These are phyloP conservation scores for Meloidogyne exigua DNA, from an alignment of 1,140 invertebrate genomes.

Conservation along the genomic window DNA sequence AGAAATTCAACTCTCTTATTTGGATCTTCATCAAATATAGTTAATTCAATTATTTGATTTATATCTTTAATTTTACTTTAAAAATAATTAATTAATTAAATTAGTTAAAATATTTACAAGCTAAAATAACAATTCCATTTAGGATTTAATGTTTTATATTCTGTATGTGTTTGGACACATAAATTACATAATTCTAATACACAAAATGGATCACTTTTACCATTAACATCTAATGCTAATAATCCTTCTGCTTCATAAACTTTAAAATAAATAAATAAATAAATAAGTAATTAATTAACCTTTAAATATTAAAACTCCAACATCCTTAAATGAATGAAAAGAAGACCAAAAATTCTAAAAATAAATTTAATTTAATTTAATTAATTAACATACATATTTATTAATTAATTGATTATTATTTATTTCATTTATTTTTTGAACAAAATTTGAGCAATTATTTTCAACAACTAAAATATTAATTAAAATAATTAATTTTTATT, in stretches of 20 bases:
- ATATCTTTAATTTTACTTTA: conserved; percentile 91
- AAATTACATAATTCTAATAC: conserved; percentile 91
- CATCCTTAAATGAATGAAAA: conserved; percentile 74
- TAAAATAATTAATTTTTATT: no score
- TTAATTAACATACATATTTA: no score
- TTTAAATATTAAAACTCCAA: conserved; percentile 84
- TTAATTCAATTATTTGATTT: conserved; percentile 90
- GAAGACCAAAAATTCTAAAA: conserved; percentile 21
- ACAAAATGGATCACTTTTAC: conserved; percentile 88
- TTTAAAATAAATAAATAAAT: conserved; percentile 30
- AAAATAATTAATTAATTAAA: not conserved
- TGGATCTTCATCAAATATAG: conserved; percentile 94
- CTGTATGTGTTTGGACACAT: conserved; percentile 91
- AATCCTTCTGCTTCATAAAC: conserved; percentile 83
- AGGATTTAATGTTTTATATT: conserved; percentile 92
- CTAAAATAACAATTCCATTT: conserved; percentile 98
- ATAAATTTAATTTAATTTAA: conserved; percentile 13
- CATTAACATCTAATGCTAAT: conserved; percentile 83
- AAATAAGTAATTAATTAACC: conserved; percentile 35
- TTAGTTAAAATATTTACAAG: conserved; percentile 72
- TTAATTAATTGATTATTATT: no score
- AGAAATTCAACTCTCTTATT: conserved; percentile 97
- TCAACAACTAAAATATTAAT: no score
- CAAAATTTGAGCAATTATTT: no score
- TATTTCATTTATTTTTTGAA: no score